Base-by-base conservation (phyloP, 2,888 invertebrate genomes). In the Achlya flavicornis region DNA sequence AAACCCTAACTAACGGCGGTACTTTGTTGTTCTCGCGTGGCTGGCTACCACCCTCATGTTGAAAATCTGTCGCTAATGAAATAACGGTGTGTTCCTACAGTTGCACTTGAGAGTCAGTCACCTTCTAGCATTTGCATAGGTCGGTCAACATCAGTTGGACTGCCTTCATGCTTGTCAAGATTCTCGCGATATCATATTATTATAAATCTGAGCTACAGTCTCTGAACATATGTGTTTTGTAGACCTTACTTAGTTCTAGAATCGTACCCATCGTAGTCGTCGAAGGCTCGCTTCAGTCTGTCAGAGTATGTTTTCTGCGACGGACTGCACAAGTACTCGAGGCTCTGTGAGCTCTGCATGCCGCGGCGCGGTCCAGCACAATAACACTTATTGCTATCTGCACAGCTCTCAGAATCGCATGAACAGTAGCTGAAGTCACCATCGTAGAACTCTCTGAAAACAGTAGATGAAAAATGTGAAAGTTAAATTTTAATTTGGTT, bases 381-480 rank as follows among this genome's bases (percentile, higher is more conserved):
- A 81, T 98, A 98, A 82, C 98, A 98, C 86, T 98, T 98, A 85
- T 97, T 97, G 76, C 96, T 96, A 72, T 97, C 97, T 0, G 97
- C 95, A 81, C 98, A 98, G 78, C 97, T 97, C 84, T 98, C 98
- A 0, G 97, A 97, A 78, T 97, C 97, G 81, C 97, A 97, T 16
- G 96, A 96, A 78, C 98, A 98, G 79, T 95, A 96, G 70, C 93
- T 93, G 79, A 90, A 86, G 79, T 93, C 86, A 11, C 89, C 86
- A 61, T 90, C 88, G 76, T 89, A 85, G 66, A 83, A 73, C 67
- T 94, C 92, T 69, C 93, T 92, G 86, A 32, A 89, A 86, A 59
- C 59, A 57, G 62, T 41, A 46, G 6, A 33, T 7, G 0, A 64
- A 63, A 32, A 38, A 48, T 48, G 48, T 53, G 10, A 53, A 53